These are phyloP conservation scores for Arvicanthis niloticus DNA, from an alignment of 2,113 vertebrate genomes.

Conservation along the genomic window DNA sequence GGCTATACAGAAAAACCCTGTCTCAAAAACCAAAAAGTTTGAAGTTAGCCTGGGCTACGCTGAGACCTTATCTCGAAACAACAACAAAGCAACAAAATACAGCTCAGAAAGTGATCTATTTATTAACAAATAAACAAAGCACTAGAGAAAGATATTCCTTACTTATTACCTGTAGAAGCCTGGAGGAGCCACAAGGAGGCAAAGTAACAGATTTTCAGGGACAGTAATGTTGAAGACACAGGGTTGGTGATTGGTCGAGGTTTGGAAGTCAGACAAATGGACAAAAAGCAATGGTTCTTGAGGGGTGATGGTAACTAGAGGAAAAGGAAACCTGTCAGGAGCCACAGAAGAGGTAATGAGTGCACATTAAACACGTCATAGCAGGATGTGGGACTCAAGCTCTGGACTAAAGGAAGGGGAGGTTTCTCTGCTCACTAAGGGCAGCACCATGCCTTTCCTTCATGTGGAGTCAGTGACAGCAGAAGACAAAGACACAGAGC, in stretches of 20 bases:
- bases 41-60: neutral
- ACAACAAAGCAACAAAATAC: neutral
- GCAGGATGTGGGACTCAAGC: neutral
- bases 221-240: neutral
- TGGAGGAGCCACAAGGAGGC: neutral
- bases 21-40: neutral
- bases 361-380: slow-evolving; percentile 20
- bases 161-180: slow-evolving; percentile 16
- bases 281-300: neutral
- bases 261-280: neutral
- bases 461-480: neutral
- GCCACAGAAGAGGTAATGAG: neutral
- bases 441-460: neutral
- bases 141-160: slow-evolving; percentile 42
- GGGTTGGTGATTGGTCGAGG: neutral
- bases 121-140: slow-evolving; percentile 39
- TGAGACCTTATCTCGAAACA: neutral
- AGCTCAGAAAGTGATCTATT: slow-evolving; percentile 26
- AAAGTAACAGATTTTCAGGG: neutral
- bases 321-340: neutral
- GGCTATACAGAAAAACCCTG: neutral
- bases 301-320: neutral
- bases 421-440: neutral
- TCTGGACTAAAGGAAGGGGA: neutral
- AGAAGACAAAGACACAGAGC: neutral